Evolutionary conservation across 23 tunicate species (phyloP).

Genomic region (Pegea sp.): DNA sequence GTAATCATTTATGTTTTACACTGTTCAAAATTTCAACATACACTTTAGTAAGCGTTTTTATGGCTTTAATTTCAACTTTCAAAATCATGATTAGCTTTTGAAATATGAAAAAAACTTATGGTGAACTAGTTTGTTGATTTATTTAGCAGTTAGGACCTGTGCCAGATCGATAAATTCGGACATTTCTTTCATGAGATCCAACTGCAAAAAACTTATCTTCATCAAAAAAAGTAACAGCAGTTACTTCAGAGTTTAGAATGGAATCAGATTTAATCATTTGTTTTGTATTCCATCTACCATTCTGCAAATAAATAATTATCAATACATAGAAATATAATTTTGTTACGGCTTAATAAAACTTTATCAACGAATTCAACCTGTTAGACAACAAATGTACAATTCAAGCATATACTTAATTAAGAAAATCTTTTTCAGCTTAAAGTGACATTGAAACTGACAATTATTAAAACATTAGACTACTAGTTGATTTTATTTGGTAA

Average conservation of each 20-base stretch:
- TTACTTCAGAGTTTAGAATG: slow-evolving; percentile 24
- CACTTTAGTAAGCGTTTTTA: background rate
- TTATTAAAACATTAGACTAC: too few species aligned
- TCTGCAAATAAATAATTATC: slow-evolving; percentile 8
- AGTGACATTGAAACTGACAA: too few species aligned
- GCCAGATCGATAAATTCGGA: slow-evolving; percentile 22
- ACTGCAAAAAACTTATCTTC: slow-evolving; percentile 25
- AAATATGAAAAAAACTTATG: too few species aligned
- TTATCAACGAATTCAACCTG: background rate
- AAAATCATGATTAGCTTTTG: too few species aligned
- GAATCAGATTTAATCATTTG: slow-evolving; percentile 29
- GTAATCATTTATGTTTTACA: background rate
- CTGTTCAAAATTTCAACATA: background rate
- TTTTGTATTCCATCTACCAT: slow-evolving; percentile 16
- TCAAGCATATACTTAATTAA: too few species aligned
- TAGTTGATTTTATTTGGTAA: background rate
- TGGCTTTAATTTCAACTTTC: too few species aligned
- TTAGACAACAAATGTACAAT: too few species aligned
- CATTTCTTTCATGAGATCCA: slow-evolving; percentile 58
- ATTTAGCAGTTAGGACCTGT: too few species aligned
- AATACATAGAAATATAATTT: background rate
- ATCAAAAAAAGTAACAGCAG: slow-evolving; percentile 25
- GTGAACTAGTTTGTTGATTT: too few species aligned
- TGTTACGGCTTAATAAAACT: background rate
- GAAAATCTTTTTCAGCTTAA: too few species aligned